Base-by-base conservation (phyloP, 2,797 vertebrate species). In the Karalla daura region DNA sequence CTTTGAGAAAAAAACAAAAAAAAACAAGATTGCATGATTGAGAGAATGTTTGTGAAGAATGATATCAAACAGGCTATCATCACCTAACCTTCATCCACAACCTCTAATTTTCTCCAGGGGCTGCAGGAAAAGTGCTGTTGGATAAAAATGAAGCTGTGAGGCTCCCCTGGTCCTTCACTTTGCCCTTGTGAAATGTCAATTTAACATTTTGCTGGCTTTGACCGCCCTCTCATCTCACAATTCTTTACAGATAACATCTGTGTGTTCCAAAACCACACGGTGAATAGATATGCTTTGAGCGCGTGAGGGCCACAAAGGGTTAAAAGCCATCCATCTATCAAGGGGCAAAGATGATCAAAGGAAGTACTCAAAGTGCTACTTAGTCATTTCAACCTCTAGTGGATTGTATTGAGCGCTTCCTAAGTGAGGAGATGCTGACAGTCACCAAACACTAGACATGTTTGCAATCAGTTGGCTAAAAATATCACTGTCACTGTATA, bases 341-440 rank as follows among this genome's bases (percentile, higher is more conserved):
- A 40, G 41, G 66, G 63, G 74, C 59, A 59, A 47, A 65, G 66
- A 63, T 74, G 74, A 88, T 87, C 70, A 82, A 64, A 74, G 56
- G 18, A 44, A 86, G 63, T 69, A 73, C 20, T 62, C 54, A n/a
- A 44, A 86, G 63, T 69, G 71, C 20, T 62, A 27, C 64, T 71
- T 56, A 64, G 75, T 76, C 58, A 68, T 85, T 81, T 83, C 36
- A 49, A 74, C 56, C 63, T 64, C 9, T 12, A 83, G 51, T 82
- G 63, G 74, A 81, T 76, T 81, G 56, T 59, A 82, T 71, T 30
- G 78, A 84, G 65, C 69, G 63, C 59, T 60, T 30, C 56, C 63
- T 84, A 85, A 85, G 76, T 73, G 70, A 77, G 61, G 69, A 71
- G 46, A 64, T 84, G 80, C 65, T 82, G 80, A 84, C 78, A 71